Evolutionary conservation across 2,797 vertebrate species (phyloP).

Genomic region (Sandelia bainsii): DNA sequence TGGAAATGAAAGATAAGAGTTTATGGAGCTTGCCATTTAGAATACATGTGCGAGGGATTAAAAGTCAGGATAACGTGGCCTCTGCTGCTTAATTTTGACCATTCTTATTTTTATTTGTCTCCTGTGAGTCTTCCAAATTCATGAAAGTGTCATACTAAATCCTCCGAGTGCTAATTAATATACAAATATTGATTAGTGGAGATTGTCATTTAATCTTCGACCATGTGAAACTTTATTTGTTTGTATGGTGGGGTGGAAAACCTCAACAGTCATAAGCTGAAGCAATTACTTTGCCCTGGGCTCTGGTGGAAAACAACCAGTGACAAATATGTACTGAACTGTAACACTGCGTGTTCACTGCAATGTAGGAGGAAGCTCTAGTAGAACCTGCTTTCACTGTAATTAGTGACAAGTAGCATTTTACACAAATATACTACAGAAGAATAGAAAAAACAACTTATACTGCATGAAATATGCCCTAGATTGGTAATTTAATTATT

Average conservation of each 20-base stretch:
- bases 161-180: background rate
- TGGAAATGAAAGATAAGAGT: background rate
- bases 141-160: background rate
- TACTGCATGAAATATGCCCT: background rate
- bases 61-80: background rate
- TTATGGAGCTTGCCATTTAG: background rate
- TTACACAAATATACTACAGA: background rate
- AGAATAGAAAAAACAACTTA: no score
- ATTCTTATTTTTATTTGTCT: background rate
- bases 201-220: background rate
- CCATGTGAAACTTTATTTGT: background rate
- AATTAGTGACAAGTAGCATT: no score
- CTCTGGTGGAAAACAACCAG: background rate
- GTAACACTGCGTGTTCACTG: background rate
- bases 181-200: background rate
- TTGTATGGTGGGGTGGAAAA: background rate
- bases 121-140: background rate
- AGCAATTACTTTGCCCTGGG: background rate
- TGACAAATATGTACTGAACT: constrained; percentile 1
- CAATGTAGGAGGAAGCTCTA: constrained; percentile 15
- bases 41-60: background rate
- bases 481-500: background rate
- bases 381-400: no score
- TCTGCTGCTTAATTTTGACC: background rate
- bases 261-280: background rate